Conservation (phyloP, 23 tunicate genomes). For the Phallusia fumigata region DNA sequence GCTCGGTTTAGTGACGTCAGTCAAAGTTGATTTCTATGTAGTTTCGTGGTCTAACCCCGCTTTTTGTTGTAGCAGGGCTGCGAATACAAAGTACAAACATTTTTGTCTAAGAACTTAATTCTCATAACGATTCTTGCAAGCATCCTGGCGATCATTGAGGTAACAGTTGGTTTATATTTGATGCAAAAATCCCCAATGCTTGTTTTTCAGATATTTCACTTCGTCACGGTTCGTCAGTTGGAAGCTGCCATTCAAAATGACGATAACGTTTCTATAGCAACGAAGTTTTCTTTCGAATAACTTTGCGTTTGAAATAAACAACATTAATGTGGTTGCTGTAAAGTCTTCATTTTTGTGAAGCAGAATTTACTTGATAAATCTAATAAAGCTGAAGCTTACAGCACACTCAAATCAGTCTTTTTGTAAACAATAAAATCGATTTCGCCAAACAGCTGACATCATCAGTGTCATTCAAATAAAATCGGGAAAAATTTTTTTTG, state of each 20-base stretch:
- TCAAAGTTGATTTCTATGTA: neutral
- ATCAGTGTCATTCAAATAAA: no score
- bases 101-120: conserved; percentile 26
- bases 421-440: no score
- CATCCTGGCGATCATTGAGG: conserved; percentile 32
- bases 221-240: conserved; percentile 39
- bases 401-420: no score
- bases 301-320: neutral
- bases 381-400: no score
- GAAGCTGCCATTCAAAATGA: conserved; percentile 40
- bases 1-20: conserved; percentile 35
- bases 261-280: conserved; percentile 39
- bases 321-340: neutral
- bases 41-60: neutral
- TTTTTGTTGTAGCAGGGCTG: conserved; percentile 52
- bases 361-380: no score
- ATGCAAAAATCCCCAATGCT: neutral
- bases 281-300: conserved; percentile 34
- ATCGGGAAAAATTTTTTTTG: no score
- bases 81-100: conserved; percentile 8
- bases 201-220: conserved; percentile 37
- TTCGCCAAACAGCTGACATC: no score
- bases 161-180: neutral
- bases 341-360: no score
- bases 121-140: conserved; percentile 22